Evolutionary conservation across 2,113 vertebrate genomes (phyloP).

Genomic region (Dipodomys stephensi): DNA sequence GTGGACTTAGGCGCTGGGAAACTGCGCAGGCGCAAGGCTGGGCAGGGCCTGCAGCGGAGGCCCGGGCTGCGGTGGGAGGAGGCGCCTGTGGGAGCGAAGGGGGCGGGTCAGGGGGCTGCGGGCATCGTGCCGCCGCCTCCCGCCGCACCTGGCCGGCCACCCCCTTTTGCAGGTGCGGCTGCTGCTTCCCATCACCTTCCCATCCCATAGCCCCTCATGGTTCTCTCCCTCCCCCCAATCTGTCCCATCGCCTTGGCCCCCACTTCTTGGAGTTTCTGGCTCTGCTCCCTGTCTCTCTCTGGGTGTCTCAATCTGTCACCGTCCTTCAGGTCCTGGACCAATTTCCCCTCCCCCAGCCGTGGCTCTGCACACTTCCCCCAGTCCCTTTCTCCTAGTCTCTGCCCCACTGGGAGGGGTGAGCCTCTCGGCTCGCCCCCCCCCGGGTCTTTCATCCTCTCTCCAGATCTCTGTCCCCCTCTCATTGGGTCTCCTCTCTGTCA

Average conservation of each 20-base stretch:
- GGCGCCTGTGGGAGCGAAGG: constrained; percentile 59
- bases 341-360: not conserved
- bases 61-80: constrained; percentile 74
- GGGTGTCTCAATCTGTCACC: not conserved
- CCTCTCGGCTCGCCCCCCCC: not conserved
- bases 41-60: constrained; percentile 86
- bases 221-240: constrained; percentile 42
- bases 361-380: not conserved
- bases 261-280: not conserved
- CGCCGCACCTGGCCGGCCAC: constrained; percentile 51
- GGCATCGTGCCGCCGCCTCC: not conserved
- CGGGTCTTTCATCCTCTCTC: not conserved
- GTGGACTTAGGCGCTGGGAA: not conserved
- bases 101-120: constrained; percentile 56
- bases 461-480: not conserved
- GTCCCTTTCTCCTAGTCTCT: constrained; percentile 67
- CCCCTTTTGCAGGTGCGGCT: constrained; percentile 55
- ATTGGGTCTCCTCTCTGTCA: not conserved
- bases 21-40: constrained; percentile 70
- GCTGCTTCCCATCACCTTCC: constrained; percentile 57
- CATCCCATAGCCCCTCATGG: not conserved
- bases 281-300: not conserved
- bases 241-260: constrained; percentile 72
- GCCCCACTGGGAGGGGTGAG: not conserved
- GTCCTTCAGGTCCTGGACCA: not conserved